Evolutionary conservation across 2,113 vertebrate species (phyloP), one percentile per base, ranked within the genome.

Genomic region (Sisor rabdophorus): DNA sequence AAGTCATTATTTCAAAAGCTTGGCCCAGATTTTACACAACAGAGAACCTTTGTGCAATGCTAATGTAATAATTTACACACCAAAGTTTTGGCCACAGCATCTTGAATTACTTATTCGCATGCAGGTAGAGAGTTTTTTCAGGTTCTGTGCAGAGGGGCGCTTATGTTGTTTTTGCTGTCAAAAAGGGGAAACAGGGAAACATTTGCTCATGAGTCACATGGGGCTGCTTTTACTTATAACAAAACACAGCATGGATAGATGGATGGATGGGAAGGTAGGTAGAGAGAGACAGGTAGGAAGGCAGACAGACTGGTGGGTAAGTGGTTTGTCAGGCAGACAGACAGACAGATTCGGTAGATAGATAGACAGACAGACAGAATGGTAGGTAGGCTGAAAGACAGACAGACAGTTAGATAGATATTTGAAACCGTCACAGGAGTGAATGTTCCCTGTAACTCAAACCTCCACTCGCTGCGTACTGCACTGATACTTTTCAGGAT

Each of bases 1-100:
- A 80, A 77, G 85, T 88, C 85, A 91, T 90, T 91, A 89, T 89
- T 90, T 83, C 84, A 87, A 81, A 36, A 22, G 36, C 44, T 55
- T 58, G 78, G 63, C 54, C 26, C 6, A 28, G n/a, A 40, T 73
- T 79, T 69, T 22, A 61, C 50, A 56, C 73, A 73, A 70, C 59
- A 72, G 52, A 71, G 72, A 79, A 56, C 26, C 80, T 76, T 75
- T 81, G 72, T 72, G 73, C 30, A 65, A 36, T 44, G 9, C 60
- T 73, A 76, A 77, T 69, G 56, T 73, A 77, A 58, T 82, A 78
- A 82, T 76, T 82, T 71, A 82, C 54, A 72, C 58, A 36, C 58
- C 40, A 79, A 16, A 19, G n/a, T 82, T 71, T 69, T 79, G 54
- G 63, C 73, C 69, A 50, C 63, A 73, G 77, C 77, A 79, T 79